phyloP scores from a whole-genome alignment of 2,797 vertebrate species.

The Sternotherus odoratus region DNA sequence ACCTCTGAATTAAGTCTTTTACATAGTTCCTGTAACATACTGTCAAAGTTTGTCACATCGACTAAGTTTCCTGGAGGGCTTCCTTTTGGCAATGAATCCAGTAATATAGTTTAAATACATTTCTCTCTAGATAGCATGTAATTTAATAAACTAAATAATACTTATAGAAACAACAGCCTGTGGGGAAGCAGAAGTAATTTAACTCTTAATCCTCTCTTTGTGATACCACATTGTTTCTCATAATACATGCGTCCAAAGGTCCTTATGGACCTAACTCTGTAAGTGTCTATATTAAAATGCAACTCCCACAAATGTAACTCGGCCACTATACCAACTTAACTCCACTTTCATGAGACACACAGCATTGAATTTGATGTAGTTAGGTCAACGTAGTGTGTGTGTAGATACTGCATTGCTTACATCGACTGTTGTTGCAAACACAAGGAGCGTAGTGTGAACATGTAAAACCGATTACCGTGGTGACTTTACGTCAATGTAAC shows the following conservation, averaged over 20 bases:
- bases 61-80: constrained; percentile 56
- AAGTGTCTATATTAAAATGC: no score
- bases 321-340: not conserved
- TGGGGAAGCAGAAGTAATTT: constrained; percentile 3
- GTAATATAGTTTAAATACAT: constrained; percentile 41
- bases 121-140: constrained; percentile 42
- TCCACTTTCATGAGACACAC: not conserved
- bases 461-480: not conserved
- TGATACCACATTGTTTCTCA: not conserved
- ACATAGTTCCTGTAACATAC: constrained; percentile 10
- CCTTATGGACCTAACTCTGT: not conserved
- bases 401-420: not conserved
- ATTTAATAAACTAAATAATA: constrained; percentile 48
- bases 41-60: constrained; percentile 50
- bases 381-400: not conserved
- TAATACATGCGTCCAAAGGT: constrained; percentile 11
- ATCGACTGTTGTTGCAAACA: not conserved
- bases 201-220: not conserved
- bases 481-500: no score
- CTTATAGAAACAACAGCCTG: constrained; percentile 67
- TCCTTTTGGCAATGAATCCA: constrained; percentile 69
- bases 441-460: not conserved
- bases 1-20: constrained; percentile 37
- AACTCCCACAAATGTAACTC: no score
- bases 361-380: not conserved